A percentile compares a stretch with the other conserved stretches of the same genome.
phyloP scores from a whole-genome alignment of 53 echinoderm and acorn worm genomes.

The Luidia sarsii region DNA sequence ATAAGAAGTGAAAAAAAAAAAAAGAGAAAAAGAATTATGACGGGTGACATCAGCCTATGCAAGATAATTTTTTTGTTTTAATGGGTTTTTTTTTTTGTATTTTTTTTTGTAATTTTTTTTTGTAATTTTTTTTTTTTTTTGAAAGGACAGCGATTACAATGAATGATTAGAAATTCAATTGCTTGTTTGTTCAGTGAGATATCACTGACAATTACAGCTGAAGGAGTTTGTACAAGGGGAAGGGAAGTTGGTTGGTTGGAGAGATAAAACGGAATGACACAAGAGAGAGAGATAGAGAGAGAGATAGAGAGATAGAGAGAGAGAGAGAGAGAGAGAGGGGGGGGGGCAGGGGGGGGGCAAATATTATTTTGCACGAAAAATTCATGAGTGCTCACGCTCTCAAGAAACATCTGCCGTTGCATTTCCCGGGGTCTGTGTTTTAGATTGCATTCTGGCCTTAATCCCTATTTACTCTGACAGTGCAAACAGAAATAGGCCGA shows the following conservation, averaged over 20 bases:
- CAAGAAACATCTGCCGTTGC: slow-evolving; percentile 67
- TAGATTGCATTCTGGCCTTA: slow-evolving; percentile 31
- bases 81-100: too few relatives aligned
- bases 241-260: neutral
- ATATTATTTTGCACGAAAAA: neutral
- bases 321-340: neutral
- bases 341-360: too few relatives aligned
- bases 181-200: slow-evolving; percentile 26
- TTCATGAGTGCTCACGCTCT: slow-evolving; percentile 53
- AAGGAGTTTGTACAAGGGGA: slow-evolving; percentile 10
- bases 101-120: too few relatives aligned
- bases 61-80: too few relatives aligned
- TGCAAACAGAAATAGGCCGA: slow-evolving; percentile 28
- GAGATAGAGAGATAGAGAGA: neutral
- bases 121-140: too few relatives aligned
- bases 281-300: slow-evolving; percentile 1
- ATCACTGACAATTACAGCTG: slow-evolving; percentile 44
- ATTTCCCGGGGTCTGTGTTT: slow-evolving; percentile 44
- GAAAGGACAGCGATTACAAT: too few relatives aligned
- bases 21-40: too few relatives aligned
- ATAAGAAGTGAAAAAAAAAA: too few relatives aligned
- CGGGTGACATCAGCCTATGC: slow-evolving; percentile 48
- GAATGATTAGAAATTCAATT: slow-evolving; percentile 22
- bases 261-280: slow-evolving; percentile 3
- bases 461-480: slow-evolving; percentile 42